These are phyloP conservation scores for Theretra japonica DNA, from an alignment of 2,888 invertebrate genomes.

Conservation along the genomic window DNA sequence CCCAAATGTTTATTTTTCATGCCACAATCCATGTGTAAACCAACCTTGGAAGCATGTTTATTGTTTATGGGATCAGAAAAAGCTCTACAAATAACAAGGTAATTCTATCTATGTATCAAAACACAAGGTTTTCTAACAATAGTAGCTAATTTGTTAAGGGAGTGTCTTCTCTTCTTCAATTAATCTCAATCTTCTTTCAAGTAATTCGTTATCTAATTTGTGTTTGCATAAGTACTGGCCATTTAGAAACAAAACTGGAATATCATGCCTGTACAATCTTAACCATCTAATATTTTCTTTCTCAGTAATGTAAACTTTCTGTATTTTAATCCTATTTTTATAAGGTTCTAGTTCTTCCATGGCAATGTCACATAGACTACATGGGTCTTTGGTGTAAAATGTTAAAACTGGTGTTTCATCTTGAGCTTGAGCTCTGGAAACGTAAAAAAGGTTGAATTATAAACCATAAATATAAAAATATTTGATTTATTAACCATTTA, in stretches of 20 bases:
- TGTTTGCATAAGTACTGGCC: slow-evolving; percentile 93
- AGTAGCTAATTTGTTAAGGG: background rate
- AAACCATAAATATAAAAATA: slow-evolving; percentile 45
- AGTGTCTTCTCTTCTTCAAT: slow-evolving; percentile 58
- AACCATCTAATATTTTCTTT: slow-evolving; percentile 90
- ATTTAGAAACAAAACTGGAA: slow-evolving; percentile 94
- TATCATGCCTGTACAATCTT: slow-evolving; percentile 91
- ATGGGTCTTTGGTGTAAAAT: slow-evolving; percentile 92
- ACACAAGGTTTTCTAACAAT: too few relatives aligned
- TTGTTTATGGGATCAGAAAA: too few relatives aligned
- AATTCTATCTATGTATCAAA: too few relatives aligned
- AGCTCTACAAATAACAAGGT: too few relatives aligned
- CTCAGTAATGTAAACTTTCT: slow-evolving; percentile 90
- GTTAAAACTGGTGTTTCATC: slow-evolving; percentile 87
- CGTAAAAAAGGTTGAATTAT: slow-evolving; percentile 35
- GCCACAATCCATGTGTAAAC: too few relatives aligned
- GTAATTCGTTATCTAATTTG: slow-evolving; percentile 84
- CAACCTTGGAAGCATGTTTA: too few relatives aligned
- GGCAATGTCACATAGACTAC: slow-evolving; percentile 92
- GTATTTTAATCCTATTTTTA: slow-evolving; percentile 85
- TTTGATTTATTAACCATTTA: slow-evolving; percentile 37
- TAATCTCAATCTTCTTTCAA: slow-evolving; percentile 79
- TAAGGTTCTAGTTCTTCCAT: slow-evolving; percentile 87
- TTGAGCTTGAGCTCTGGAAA: slow-evolving; percentile 74
- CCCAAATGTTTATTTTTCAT: too few relatives aligned